These are phyloP conservation scores for Chloroceryle aenea DNA, from an alignment of 2,113 vertebrate genomes.

Conservation along the genomic window DNA sequence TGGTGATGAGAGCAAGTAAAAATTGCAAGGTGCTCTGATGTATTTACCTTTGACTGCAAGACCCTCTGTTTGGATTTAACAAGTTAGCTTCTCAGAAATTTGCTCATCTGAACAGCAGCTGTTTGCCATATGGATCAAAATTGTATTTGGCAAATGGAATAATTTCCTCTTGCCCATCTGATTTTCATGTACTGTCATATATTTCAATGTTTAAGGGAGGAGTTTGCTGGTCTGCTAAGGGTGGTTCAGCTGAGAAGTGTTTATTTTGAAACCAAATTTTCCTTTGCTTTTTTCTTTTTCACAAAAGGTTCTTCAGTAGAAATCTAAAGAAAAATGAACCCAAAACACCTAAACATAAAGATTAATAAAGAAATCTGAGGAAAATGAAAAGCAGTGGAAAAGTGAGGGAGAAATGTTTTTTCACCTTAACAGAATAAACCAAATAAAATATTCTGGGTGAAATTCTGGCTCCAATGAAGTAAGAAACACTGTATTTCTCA, in stretches of 20 bases:
- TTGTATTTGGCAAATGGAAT: slow-evolving; percentile 29
- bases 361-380: not conserved
- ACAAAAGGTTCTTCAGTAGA: not conserved
- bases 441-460: not conserved
- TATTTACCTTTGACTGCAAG: not conserved
- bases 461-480: not conserved
- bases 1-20: not conserved
- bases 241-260: not conserved
- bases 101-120: slow-evolving; percentile 50
- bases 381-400: not conserved
- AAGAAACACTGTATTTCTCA: not conserved
- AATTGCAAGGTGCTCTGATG: not conserved
- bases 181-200: slow-evolving; percentile 45
- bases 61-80: not conserved
- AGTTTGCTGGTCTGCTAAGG: not conserved
- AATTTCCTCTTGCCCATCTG: slow-evolving; percentile 42
- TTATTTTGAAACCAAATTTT: slow-evolving; percentile 14
- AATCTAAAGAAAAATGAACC: not conserved
- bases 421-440: not conserved
- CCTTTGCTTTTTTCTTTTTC: not conserved
- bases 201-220: slow-evolving; percentile 9
- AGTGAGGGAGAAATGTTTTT: not conserved
- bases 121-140: slow-evolving; percentile 57
- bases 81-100: slow-evolving; percentile 38
- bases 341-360: not conserved